Conservation (phyloP, 2,113 vertebrate genomes). For the Dryoscopus gambensis region DNA sequence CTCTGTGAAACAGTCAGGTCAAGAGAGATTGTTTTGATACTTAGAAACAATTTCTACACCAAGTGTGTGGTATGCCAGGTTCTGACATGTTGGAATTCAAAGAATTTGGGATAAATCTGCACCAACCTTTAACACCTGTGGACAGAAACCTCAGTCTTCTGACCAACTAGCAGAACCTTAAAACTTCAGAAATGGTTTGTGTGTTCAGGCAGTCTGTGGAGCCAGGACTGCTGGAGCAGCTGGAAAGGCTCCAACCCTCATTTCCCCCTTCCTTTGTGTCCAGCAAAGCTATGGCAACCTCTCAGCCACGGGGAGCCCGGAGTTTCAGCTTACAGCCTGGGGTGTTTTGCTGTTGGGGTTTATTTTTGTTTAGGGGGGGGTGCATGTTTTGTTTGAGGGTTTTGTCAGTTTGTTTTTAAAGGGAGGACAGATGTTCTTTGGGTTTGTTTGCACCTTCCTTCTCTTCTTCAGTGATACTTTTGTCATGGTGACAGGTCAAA, state of each 20-base stretch:
- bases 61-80: background rate
- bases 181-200: background rate
- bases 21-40: background rate
- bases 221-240: background rate
- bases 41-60: background rate
- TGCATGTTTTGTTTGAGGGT: too few relatives aligned
- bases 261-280: too few relatives aligned
- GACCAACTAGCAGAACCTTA: background rate
- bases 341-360: background rate
- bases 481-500: background rate
- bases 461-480: background rate
- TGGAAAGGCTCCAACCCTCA: background rate
- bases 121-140: background rate
- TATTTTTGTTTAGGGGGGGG: background rate
- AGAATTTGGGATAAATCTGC: background rate
- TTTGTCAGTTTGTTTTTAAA: background rate
- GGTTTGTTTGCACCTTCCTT: background rate
- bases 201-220: background rate
- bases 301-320: background rate
- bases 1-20: background rate
- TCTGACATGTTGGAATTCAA: background rate
- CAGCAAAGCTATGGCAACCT: background rate
- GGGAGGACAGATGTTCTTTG: background rate
- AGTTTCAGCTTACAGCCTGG: accelerated
- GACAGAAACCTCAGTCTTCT: background rate